Evolutionary conservation across 2,888 invertebrate genomes (phyloP), one percentile per base, ranked within the genome.

Genomic region (Plagodis dolabraria): DNA sequence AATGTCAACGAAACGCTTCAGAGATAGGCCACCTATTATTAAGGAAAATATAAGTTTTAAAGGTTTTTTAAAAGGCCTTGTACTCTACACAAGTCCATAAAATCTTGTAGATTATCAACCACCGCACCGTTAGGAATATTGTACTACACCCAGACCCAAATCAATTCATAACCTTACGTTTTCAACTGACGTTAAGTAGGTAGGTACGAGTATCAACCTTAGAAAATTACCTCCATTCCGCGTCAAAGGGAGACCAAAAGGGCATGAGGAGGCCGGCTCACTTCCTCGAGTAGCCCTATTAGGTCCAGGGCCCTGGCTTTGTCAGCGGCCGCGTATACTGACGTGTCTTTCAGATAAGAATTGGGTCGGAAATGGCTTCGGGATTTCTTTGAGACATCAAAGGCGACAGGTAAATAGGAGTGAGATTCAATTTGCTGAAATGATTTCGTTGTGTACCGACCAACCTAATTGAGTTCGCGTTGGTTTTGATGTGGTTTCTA

Each of bases 331-430:
- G 70, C 71, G 69, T 75, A 22, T 22, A 74, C 68, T 79, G 82
- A 82, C 86, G 80, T 87, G 89, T 91, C 91, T 90, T 89, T 88
- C 83, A 87, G 90, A 91, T 86, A 90, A 79, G 82, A 87, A 87
- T 82, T 89, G 85, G 88, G 87, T 83, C 86, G 86, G n/a, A 6
- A 12, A 43, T 12, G 11, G 12, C 45, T 44, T 77, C 45, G 52
- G 77, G 74, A 68, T 80, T 85, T 78, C 76, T 74, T 78, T 78
- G 71, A 73, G 62, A 87, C 82, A 85, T 90, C 89, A 90, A 91
- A 91, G 85, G 73, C 64, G 62, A 65, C 58, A 57, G 50, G 64
- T 63, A 61, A 70, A 75, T 72, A 65, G 64, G 69, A 54, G 65
- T 69, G 69, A 66, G 71, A 68, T 66, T 77, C 67, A 64, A 69